A percentile compares a stretch with the other conserved stretches of the same genome.
phyloP scores from a whole-genome alignment of 2,113 vertebrate genomes.

The Hymenochirus boettgeri region DNA sequence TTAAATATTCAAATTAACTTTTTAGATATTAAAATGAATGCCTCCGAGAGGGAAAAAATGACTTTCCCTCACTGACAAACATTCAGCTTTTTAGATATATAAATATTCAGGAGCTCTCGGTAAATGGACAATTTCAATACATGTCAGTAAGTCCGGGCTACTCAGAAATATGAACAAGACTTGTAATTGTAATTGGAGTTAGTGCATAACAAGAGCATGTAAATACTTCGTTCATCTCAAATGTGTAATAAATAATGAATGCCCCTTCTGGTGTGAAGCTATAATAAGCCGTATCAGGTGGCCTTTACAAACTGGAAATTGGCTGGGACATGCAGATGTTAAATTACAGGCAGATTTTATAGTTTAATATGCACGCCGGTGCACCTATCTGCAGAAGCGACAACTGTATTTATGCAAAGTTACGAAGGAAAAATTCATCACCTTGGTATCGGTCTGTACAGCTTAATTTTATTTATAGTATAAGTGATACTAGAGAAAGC shows the following conservation, averaged over 20 bases:
- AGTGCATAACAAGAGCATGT: background rate
- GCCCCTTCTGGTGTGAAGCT: background rate
- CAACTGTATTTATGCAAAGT: too few species aligned
- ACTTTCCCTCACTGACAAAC: background rate
- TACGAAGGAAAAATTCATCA: too few species aligned
- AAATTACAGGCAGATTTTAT: background rate
- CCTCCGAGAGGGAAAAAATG: background rate
- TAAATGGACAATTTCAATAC: background rate
- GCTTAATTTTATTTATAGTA: too few species aligned
- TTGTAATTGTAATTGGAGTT: background rate
- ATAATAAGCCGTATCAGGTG: background rate
- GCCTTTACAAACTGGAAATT: background rate
- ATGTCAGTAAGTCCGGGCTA: background rate
- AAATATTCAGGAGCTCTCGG: background rate
- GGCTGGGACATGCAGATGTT: background rate
- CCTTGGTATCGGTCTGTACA: too few species aligned
- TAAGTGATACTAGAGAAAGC: too few species aligned
- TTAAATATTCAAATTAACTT: background rate
- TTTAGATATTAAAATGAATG: background rate
- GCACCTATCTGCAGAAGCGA: too few species aligned
- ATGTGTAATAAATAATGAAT: conserved; percentile 1
- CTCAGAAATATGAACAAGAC: background rate
- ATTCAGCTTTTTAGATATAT: background rate
- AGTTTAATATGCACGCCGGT: too few species aligned
- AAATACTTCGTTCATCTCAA: background rate